Conservation (phyloP, 2,113 vertebrate species). For the Hippocampus zosterae region DNA sequence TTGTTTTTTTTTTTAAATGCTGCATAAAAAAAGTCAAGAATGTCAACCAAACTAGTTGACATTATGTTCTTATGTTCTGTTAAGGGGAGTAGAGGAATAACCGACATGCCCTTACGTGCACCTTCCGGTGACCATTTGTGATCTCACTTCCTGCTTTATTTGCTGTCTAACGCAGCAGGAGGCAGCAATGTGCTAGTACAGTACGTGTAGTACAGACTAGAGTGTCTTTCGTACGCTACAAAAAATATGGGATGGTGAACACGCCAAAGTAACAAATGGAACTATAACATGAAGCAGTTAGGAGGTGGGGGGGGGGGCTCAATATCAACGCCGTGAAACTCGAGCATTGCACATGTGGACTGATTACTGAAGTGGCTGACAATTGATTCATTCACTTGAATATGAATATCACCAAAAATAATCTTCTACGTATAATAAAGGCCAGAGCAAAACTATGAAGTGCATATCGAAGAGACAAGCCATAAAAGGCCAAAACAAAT, state of each 20-base stretch:
- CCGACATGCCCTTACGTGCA: not conserved
- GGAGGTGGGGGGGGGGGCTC: too few relatives aligned
- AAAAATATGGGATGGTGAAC: too few relatives aligned
- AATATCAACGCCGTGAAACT: too few relatives aligned
- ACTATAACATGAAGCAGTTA: too few relatives aligned
- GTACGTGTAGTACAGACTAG: too few relatives aligned
- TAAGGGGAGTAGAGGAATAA: not conserved
- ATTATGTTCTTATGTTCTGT: too few relatives aligned
- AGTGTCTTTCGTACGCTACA: too few relatives aligned
- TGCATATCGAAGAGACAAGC: not conserved
- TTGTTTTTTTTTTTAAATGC: not conserved
- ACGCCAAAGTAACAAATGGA: too few relatives aligned
- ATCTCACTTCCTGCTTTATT: not conserved
- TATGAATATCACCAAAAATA: not conserved
- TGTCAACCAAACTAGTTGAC: too few relatives aligned
- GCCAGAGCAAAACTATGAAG: not conserved
- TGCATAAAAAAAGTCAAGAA: not conserved
- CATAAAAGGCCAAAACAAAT: not conserved
- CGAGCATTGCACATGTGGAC: too few relatives aligned
- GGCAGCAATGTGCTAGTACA: not conserved
- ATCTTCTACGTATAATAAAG: not conserved
- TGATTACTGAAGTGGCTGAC: too few relatives aligned
- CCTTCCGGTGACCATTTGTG: not conserved
- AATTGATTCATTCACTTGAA: too few relatives aligned
- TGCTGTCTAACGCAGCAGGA: not conserved